phyloP scores from a whole-genome alignment of 2,888 invertebrate species.

The Sminthurinus aureus region DNA sequence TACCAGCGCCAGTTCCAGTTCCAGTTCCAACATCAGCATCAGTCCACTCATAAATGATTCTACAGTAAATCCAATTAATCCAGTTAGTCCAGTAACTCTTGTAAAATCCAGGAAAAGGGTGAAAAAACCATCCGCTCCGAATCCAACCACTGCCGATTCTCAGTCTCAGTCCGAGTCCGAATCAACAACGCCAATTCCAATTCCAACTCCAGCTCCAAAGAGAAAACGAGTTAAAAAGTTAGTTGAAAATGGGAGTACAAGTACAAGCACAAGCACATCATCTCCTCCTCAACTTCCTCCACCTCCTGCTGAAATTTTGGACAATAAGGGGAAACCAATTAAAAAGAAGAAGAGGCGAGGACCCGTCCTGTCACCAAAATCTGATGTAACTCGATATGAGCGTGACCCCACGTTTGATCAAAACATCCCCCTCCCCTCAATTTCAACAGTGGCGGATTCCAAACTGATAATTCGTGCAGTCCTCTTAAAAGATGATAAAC shows the following conservation, averaged over 20 bases:
- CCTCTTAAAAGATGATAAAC: conserved; percentile 62
- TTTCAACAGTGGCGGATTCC: conserved; percentile 64
- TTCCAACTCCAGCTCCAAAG: neutral
- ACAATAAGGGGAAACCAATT: neutral
- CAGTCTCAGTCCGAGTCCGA: no score
- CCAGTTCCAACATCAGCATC: neutral
- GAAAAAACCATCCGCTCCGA: neutral
- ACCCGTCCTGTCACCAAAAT: conserved; percentile 43
- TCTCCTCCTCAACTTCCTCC: neutral
- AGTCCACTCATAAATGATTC: neutral
- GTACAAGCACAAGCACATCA: neutral
- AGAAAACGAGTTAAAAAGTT: neutral
- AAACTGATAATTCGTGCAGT: conserved; percentile 65
- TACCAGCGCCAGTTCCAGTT: neutral
- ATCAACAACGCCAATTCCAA: no score
- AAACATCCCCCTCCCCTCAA: conserved; percentile 62
- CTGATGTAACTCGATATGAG: conserved; percentile 49
- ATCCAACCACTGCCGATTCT: neutral
- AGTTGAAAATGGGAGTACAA: neutral
- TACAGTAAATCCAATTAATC: no score
- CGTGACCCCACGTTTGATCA: conserved; percentile 55
- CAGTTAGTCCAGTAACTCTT: no score
- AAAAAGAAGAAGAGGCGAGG: conserved; percentile 2
- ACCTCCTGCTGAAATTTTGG: neutral
- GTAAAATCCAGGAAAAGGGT: neutral